Evolutionary conservation across 2,888 invertebrate species (phyloP).

Genomic region (Eupithecia exiguata): DNA sequence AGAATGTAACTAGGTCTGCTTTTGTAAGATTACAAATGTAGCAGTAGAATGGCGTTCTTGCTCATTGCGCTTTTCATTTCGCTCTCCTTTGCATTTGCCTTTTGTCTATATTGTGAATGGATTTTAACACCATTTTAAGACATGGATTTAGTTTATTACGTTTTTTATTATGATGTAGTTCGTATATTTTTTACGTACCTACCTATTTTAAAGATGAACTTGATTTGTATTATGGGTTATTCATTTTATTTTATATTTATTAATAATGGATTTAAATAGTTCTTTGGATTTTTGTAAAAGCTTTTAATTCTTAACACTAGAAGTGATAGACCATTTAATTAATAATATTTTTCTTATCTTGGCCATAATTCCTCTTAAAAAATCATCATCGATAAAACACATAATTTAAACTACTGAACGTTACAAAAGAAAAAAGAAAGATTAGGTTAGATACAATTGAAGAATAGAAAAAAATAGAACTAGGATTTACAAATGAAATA

Average conservation of each 20-base stretch:
- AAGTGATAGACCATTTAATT: background rate
- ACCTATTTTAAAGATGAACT: background rate
- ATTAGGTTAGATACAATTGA: too few relatives aligned
- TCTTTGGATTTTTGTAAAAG: background rate
- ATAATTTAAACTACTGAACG: too few relatives aligned
- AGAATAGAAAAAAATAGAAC: too few relatives aligned
- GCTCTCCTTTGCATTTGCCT: constrained; percentile 20
- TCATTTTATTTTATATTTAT: too few relatives aligned
- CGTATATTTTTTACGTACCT: background rate
- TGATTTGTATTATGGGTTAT: background rate
- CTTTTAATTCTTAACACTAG: background rate
- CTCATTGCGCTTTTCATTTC: constrained; percentile 40
- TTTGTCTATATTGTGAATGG: constrained; percentile 23
- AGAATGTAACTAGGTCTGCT: constrained; percentile 43
- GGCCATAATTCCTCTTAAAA: too few relatives aligned
- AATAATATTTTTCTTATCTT: too few relatives aligned
- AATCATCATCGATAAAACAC: too few relatives aligned
- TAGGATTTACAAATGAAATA: too few relatives aligned
- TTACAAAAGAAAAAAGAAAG: too few relatives aligned
- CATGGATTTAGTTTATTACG: background rate
- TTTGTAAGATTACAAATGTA: constrained; percentile 44
- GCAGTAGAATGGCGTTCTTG: constrained; percentile 36
- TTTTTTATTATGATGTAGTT: background rate
- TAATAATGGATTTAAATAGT: background rate
- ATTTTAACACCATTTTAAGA: constrained; percentile 15